phyloP scores from a whole-genome alignment of 2,888 invertebrate genomes.

The Strigamia transsilvanica region DNA sequence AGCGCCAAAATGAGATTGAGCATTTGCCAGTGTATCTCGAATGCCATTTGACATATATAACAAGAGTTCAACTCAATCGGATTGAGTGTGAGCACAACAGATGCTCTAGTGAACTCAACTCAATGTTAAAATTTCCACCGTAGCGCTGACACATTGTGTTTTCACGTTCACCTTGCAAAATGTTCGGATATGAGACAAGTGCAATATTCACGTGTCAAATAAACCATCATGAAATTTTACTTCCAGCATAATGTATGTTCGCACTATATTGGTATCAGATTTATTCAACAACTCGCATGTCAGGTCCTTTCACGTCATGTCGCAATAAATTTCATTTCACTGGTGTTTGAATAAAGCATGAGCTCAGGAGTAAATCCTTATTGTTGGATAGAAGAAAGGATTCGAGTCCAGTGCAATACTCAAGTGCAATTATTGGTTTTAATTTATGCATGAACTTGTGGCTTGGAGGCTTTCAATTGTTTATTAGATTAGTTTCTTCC shows the following conservation, averaged over 20 bases:
- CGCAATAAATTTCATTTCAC: too few relatives aligned
- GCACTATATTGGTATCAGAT: too few relatives aligned
- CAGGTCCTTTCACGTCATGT: too few relatives aligned
- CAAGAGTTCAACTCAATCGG: slow-evolving; percentile 38
- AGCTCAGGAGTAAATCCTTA: too few relatives aligned
- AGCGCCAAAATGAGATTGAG: neutral
- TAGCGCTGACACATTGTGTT: slow-evolving; percentile 4
- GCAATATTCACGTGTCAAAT: slow-evolving; percentile 13
- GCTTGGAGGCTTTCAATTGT: neutral
- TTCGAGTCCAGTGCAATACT: too few relatives aligned
- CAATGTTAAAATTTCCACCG: neutral
- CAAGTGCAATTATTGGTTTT: too few relatives aligned
- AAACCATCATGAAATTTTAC: neutral
- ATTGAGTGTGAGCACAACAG: slow-evolving; percentile 22
- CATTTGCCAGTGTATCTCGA: neutral
- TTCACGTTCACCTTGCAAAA: neutral
- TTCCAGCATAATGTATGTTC: neutral
- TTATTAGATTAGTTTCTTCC: neutral
- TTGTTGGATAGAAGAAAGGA: too few relatives aligned
- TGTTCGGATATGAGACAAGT: neutral
- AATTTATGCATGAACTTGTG: too few relatives aligned
- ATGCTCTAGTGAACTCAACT: neutral
- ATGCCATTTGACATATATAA: slow-evolving; percentile 7
- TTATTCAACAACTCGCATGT: too few relatives aligned
- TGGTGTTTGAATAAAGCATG: too few relatives aligned